These are phyloP conservation scores for Euzophera pinguis DNA, from an alignment of 2,888 invertebrate species.

Conservation along the genomic window DNA sequence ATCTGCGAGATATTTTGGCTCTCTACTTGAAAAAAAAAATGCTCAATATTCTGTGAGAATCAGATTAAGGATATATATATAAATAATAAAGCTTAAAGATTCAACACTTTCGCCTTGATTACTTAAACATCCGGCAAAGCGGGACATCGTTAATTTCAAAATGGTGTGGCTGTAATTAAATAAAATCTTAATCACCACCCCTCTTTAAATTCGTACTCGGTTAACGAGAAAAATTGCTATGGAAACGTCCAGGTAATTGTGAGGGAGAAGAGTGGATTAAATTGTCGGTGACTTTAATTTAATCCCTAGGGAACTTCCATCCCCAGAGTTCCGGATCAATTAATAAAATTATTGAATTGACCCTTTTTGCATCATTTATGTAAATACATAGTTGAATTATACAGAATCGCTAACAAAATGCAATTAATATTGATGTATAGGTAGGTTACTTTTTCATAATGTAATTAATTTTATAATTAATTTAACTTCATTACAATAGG, in stretches of 20 bases:
- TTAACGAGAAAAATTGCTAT: constrained; percentile 32
- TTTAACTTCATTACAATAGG: too few relatives aligned
- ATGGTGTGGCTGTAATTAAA: constrained; percentile 25
- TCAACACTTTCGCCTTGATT: neutral
- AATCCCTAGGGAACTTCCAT: neutral
- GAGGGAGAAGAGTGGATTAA: constrained; percentile 12
- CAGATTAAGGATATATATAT: neutral
- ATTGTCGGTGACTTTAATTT: neutral
- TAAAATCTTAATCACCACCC: constrained; percentile 25
- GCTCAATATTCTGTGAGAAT: too few relatives aligned
- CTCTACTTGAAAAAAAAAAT: too few relatives aligned
- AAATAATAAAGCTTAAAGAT: neutral
- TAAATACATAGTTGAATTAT: too few relatives aligned
- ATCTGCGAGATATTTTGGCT: too few relatives aligned
- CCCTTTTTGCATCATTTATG: too few relatives aligned
- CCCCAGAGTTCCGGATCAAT: neutral
- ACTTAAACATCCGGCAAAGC: neutral
- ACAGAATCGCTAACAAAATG: too few relatives aligned
- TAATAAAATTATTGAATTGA: too few relatives aligned
- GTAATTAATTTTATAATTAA: too few relatives aligned
- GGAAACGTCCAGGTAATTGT: constrained; percentile 27
- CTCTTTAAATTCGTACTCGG: constrained; percentile 27
- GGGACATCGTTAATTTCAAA: constrained; percentile 16
- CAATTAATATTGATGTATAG: too few relatives aligned
- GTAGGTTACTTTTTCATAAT: too few relatives aligned